Conservation (phyloP, 1,140 invertebrate species). For the Drosophila baimaii region DNA sequence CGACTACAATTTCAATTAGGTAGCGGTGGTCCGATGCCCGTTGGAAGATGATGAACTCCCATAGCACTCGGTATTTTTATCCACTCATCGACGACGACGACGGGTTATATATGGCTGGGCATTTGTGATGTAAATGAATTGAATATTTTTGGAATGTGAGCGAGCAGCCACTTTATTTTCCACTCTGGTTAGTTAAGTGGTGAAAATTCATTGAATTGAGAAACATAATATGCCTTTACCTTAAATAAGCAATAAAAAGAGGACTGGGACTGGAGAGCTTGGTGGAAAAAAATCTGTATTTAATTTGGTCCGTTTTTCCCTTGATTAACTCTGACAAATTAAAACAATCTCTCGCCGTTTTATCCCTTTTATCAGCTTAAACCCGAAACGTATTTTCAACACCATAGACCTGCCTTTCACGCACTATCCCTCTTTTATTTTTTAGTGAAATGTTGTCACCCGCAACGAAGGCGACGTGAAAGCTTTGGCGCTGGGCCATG, state of each 20-base stretch:
- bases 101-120: slow-evolving; percentile 32
- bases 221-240: slow-evolving; percentile 1
- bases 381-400: slow-evolving; percentile 24
- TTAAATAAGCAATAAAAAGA: not conserved
- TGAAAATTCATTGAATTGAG: not conserved
- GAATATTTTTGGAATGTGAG: slow-evolving; percentile 20
- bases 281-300: not conserved
- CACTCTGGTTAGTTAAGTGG: not conserved
- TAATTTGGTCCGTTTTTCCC: slow-evolving; percentile 22
- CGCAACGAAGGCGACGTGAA: slow-evolving; percentile 9
- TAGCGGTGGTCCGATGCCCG: slow-evolving; percentile 35
- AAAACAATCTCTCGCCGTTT: slow-evolving; percentile 6
- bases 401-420: slow-evolving; percentile 12
- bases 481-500: slow-evolving; percentile 25
- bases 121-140: slow-evolving; percentile 33
- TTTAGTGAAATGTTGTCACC: slow-evolving; percentile 27
- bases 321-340: slow-evolving; percentile 36
- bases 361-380: slow-evolving; percentile 8
- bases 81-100: slow-evolving; percentile 37
- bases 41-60: slow-evolving; percentile 40
- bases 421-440: slow-evolving; percentile 2
- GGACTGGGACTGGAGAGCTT: not conserved
- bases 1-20: slow-evolving; percentile 73
- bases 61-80: slow-evolving; percentile 35
- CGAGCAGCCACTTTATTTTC: not conserved